Evolutionary conservation across 2,797 vertebrate genomes (phyloP), one percentile per base, ranked within the genome.

Genomic region (Hoplostethus mediterraneus): DNA sequence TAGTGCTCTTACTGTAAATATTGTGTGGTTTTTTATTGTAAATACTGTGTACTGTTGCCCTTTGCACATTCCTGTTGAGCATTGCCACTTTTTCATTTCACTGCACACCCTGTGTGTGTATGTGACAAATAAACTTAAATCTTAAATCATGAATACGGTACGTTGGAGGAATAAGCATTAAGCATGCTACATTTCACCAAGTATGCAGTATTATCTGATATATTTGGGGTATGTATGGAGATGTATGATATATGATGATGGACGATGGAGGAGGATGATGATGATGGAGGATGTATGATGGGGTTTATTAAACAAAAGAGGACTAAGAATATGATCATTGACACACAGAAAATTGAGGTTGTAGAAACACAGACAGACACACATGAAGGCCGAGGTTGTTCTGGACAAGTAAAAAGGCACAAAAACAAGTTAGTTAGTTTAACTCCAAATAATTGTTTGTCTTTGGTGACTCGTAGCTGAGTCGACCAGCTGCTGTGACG

Each of bases 141-240:
- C n/a, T n/a, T n/a, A n/a, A n/a, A n/a, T n/a, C n/a, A n/a, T n/a
- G n/a, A n/a, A n/a, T n/a, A 21, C 21, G 21, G 21, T 21, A 21
- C 21, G 21, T 21, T 21, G 21, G 21, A 21, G 1, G 61, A 25
- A 5, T 28, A 28, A 53, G 67, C 42, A 73, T 30, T 28, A 33
- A 64, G 10, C 47, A 64, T 1, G 36, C 57, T 64, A 63, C 49
- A 67, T 76, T 76, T 73, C 65, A 71, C 30, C 52, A 61, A 63
- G 77, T 49, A 54, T 71, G 72, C 45, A 77, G 61, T 76, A 61
- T 62, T 44, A 58, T 52, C 66, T 52, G 60, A 75, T n/a, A n/a
- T n/a, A n/a, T n/a, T n/a, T n/a, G n/a, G n/a, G n/a, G n/a, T n/a
- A n/a, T n/a, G n/a, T n/a, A n/a, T n/a, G n/a, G n/a, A n/a, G n/a